Conservation (phyloP, 2,888 invertebrate genomes). For the Neuroscelio doddi region DNA sequence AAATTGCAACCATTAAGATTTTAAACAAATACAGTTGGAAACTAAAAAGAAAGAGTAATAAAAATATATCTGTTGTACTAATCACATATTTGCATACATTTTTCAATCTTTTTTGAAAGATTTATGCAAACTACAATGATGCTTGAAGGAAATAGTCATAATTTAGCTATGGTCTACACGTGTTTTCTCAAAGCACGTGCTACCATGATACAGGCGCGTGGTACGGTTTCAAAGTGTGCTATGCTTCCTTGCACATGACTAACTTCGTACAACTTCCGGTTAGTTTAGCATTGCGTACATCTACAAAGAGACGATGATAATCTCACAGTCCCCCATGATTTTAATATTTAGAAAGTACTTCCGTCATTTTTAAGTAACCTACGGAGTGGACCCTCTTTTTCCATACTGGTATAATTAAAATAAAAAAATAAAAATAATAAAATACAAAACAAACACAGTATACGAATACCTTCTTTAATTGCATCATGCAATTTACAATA, state of each 20-base stretch:
- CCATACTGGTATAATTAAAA: not conserved
- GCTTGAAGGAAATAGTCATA: not conserved
- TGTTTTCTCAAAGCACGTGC: slow-evolving; percentile 38
- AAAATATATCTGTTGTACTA: no score
- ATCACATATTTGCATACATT: no score
- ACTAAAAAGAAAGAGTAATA: no score
- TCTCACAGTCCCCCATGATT: slow-evolving; percentile 30
- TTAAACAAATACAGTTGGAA: no score
- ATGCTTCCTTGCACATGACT: slow-evolving; percentile 37
- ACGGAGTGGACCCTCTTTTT: not conserved
- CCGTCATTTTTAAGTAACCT: slow-evolving; percentile 13
- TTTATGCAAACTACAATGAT: not conserved
- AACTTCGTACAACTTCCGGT: slow-evolving; percentile 30
- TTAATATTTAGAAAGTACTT: slow-evolving; percentile 26
- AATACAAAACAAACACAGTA: no score
- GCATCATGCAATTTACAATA: no score
- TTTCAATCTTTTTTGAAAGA: no score
- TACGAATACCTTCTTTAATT: no score
- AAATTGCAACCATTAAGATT: no score
- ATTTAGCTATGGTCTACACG: slow-evolving; percentile 14
- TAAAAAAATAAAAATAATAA: no score
- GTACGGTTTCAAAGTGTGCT: slow-evolving; percentile 29
- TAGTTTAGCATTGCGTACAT: slow-evolving; percentile 11
- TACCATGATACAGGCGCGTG: slow-evolving; percentile 22
- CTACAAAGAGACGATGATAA: slow-evolving; percentile 12